These are phyloP conservation scores for Cybosia mesomella DNA, from an alignment of 2,888 invertebrate genomes.

Conservation along the genomic window DNA sequence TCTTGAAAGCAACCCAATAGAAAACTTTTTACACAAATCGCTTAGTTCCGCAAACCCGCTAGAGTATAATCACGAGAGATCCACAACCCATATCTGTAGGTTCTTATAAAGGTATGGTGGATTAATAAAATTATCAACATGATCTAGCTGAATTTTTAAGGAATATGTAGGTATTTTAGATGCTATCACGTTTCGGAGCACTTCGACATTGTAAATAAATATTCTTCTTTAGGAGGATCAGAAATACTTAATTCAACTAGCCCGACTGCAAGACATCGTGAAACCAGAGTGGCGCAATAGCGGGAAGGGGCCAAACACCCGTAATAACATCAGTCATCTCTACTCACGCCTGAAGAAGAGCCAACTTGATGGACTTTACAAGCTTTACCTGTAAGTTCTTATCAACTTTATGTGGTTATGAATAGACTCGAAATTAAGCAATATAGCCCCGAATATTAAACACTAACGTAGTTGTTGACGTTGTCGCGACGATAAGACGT, in stretches of 20 bases:
- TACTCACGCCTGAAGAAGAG: slow-evolving; percentile 91
- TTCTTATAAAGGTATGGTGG: no score
- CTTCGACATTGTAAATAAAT: slow-evolving; percentile 1
- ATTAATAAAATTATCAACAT: no score
- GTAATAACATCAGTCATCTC: slow-evolving; percentile 90
- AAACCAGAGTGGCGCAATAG: slow-evolving; percentile 95
- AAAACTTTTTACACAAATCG: no score
- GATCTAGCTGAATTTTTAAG: no score
- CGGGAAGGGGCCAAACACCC: slow-evolving; percentile 91
- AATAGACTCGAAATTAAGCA: neutral
- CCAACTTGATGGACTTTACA: slow-evolving; percentile 92
- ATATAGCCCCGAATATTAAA: no score
- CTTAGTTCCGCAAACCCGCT: no score
- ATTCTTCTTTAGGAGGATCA: slow-evolving; percentile 89
- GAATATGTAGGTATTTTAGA: neutral
- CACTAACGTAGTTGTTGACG: no score
- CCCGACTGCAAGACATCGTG: slow-evolving; percentile 91
- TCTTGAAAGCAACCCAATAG: neutral
- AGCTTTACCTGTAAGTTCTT: slow-evolving; percentile 90
- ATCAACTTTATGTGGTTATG: neutral
- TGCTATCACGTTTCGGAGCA: neutral
- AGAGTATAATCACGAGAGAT: no score
- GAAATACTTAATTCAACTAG: slow-evolving; percentile 92
- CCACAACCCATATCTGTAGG: no score
- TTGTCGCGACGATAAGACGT: no score